Evolutionary conservation across 2,888 invertebrate species (phyloP).

Genomic region (Thymelicus lineola): DNA sequence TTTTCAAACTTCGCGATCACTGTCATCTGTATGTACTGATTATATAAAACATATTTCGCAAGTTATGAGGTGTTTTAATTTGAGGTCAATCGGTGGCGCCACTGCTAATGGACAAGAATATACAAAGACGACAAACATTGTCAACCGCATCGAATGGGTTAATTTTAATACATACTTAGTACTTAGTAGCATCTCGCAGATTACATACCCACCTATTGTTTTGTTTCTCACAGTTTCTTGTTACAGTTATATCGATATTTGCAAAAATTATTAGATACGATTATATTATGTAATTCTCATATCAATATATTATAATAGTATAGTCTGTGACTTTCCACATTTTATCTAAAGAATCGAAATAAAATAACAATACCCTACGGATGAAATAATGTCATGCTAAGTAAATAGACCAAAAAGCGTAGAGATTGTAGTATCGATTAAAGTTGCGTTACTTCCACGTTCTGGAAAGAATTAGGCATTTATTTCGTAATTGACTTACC

Average conservation of each 20-base stretch:
- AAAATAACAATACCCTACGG: neutral
- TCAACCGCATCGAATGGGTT: neutral
- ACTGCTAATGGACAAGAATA: neutral
- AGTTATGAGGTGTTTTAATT: too few relatives aligned
- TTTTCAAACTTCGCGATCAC: too few relatives aligned
- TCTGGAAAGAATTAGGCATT: neutral
- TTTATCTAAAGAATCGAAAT: constrained; percentile 25
- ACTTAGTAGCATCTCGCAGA: neutral
- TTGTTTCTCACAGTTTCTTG: neutral
- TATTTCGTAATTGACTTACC: neutral
- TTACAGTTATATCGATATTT: neutral
- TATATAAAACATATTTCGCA: too few relatives aligned
- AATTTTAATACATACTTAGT: too few relatives aligned
- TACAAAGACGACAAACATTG: neutral
- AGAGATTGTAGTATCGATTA: neutral
- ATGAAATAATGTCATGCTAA: constrained; percentile 1
- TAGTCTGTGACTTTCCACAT: neutral
- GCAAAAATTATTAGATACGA: neutral
- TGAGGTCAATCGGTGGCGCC: neutral
- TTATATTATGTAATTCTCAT: too few relatives aligned
- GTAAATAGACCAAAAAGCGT: neutral
- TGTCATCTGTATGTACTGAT: too few relatives aligned
- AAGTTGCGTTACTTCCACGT: neutral
- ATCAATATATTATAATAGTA: too few relatives aligned
- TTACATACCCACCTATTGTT: neutral